Percentiles rank a stretch among this genome's conserved stretches.
Evolutionary conservation across 2,113 vertebrate genomes (phyloP).

Genomic region (Xiphophorus couchianus): DNA sequence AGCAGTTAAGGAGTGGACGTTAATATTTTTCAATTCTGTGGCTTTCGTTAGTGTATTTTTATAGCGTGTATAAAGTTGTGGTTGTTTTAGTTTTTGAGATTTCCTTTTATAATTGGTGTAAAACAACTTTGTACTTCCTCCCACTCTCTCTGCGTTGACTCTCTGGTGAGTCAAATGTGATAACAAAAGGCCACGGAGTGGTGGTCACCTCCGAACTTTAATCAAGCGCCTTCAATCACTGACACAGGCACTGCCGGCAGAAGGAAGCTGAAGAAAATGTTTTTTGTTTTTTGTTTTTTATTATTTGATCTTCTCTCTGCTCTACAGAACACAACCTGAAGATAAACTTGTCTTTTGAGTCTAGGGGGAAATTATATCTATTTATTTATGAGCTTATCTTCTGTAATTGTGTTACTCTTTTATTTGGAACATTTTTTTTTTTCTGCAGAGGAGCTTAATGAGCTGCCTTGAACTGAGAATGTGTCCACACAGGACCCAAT

Average conservation of each 20-base stretch:
- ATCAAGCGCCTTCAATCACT: conserved; percentile 40
- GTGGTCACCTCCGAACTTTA: conserved; percentile 17
- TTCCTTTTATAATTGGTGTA: conserved; percentile 3
- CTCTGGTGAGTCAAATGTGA: conserved; percentile 39
- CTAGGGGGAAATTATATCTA: conserved; percentile 56
- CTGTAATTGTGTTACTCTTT: conserved; percentile 61
- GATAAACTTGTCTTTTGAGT: conserved; percentile 32
- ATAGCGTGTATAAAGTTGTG: neutral
- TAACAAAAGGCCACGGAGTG: conserved; percentile 13
- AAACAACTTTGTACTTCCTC: conserved; percentile 29
- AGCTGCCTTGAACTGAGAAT: conserved; percentile 57
- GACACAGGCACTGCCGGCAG: neutral
- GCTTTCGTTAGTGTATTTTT: neutral
- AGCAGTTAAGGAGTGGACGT: too few relatives aligned
- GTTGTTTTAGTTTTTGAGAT: neutral
- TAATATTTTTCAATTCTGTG: neutral
- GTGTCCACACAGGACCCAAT: conserved; percentile 68
- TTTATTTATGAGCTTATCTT: conserved; percentile 57
- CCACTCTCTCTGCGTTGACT: conserved; percentile 13
- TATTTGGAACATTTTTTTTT: conserved; percentile 61
- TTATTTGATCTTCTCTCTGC: conserved; percentile 23
- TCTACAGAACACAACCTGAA: neutral
- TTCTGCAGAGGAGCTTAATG: conserved; percentile 57
- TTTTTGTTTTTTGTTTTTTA: neutral
- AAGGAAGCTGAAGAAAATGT: conserved; percentile 21